Base-by-base conservation (phyloP, 2,797 vertebrate species). In the Capromys pilorides region DNA sequence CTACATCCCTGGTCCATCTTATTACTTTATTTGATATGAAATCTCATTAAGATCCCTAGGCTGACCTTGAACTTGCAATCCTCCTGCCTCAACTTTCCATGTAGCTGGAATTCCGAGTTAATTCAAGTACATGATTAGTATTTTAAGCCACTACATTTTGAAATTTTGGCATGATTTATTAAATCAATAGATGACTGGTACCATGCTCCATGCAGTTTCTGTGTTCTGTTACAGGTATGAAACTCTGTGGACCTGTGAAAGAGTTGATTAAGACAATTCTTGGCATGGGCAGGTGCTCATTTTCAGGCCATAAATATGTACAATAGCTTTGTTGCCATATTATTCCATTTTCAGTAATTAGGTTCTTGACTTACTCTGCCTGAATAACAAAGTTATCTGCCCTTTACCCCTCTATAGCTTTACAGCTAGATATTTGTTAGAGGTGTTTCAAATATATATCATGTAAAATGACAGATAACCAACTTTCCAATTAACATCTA, bases 401-500 rank as follows among this genome's bases (percentile, higher is more conserved):
- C 77, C 39, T 79, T 0, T 28, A 93, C 7, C 41, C 31, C 19
- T 79, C 36, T 14, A 86, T 69, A 67, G 49, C 26, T 91, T 95
- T 45, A 36, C 26, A 51, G 89, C 75, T 51, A 93, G 28, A 11
- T 49, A 77, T 93, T 91, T 89, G 2, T 69, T 80, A 86, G 36
- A 90, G 21, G 33, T 91, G n/a, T 14, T n/a, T 33, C 75, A 94
- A 90, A 85, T 90, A 94, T 1, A 49, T 41, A 67, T 85, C 49
- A 73, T 96, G 24, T 24, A 96, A 94, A 90, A 67, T 93, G 22
- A 87, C 59, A 94, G 87, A 94, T 77, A 16, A 5, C 26, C 31
- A 78, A 78, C 80, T 93, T 84, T 77, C 87, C 96, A 95, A 77
- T 84, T 54, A 94, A 49, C 13, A 94, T 61, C 77, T 28, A 85